A percentile compares a stretch with the other conserved stretches of the same genome.
phyloP scores from a whole-genome alignment of 1,140 invertebrate species.

The Lucilia sericata region DNA sequence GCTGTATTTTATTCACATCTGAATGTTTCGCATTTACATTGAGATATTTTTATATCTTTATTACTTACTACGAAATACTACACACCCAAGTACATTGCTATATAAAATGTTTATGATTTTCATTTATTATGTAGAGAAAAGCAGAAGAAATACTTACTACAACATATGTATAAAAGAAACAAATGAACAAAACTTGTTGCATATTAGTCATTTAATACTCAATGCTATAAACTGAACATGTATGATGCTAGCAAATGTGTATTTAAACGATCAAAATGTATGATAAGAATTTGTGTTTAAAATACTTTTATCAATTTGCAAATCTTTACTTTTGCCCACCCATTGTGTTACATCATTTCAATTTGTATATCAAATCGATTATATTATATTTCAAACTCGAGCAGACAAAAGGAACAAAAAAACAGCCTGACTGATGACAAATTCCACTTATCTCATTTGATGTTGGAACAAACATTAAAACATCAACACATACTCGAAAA shows the following conservation, averaged over 20 bases:
- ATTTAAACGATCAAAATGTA: not conserved
- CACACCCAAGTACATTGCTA: not conserved
- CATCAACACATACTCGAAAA: not conserved
- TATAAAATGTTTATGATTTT: not conserved
- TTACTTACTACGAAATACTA: not conserved
- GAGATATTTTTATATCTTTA: not conserved
- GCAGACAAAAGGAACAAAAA: not conserved
- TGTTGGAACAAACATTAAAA: not conserved
- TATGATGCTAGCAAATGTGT: not conserved
- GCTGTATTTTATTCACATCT: not conserved
- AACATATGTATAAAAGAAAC: not conserved
- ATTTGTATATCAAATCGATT: not conserved
- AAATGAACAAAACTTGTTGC: not conserved
- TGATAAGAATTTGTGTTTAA: not conserved
- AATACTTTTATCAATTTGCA: constrained; percentile 6
- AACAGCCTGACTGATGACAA: not conserved
- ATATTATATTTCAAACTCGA: not conserved
- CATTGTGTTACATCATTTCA: not conserved
- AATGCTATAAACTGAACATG: not conserved
- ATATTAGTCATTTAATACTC: not conserved
- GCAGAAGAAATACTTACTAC: too few species aligned
- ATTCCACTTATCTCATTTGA: not conserved
- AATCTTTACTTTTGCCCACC: not conserved
- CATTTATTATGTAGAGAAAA: not conserved
- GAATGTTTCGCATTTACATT: not conserved